phyloP scores from a whole-genome alignment of 2,113 vertebrate genomes.

The Pterocles orientalis region DNA sequence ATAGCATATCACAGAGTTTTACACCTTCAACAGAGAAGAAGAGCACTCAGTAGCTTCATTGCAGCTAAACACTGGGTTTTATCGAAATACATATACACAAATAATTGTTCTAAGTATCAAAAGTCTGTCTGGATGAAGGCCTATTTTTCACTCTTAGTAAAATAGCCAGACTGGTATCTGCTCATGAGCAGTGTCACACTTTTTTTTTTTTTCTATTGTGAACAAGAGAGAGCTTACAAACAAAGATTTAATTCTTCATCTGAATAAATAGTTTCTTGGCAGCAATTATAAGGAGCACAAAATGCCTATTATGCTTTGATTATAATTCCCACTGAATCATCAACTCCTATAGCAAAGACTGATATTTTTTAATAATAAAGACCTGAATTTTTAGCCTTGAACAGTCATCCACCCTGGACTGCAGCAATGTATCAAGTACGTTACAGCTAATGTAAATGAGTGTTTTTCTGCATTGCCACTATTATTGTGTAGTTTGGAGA shows the following conservation, averaged over 20 bases:
- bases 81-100: neutral
- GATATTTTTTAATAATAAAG: conserved; percentile 36
- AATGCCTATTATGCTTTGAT: conserved; percentile 59
- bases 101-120: neutral
- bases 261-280: conserved; percentile 61
- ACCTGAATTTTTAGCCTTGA: conserved; percentile 24
- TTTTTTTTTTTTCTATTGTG: conserved; percentile 46
- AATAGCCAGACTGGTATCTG: conserved; percentile 21
- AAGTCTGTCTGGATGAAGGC: neutral
- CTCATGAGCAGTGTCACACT: conserved; percentile 51
- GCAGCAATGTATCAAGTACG: neutral
- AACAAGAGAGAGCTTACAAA: conserved; percentile 55
- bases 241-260: conserved; percentile 61
- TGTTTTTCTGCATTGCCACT: neutral
- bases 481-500: neutral
- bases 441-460: neutral
- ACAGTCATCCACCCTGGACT: neutral
- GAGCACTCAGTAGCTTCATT: neutral
- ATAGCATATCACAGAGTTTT: neutral
- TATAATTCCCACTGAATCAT: conserved; percentile 53
- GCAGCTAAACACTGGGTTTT: neutral
- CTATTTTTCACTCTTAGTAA: conserved; percentile 28
- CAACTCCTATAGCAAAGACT: conserved; percentile 33
- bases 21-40: neutral
- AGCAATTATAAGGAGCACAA: neutral